phyloP scores from a whole-genome alignment of 2,113 vertebrate species.

The Phalacrocorax pelagicus region DNA sequence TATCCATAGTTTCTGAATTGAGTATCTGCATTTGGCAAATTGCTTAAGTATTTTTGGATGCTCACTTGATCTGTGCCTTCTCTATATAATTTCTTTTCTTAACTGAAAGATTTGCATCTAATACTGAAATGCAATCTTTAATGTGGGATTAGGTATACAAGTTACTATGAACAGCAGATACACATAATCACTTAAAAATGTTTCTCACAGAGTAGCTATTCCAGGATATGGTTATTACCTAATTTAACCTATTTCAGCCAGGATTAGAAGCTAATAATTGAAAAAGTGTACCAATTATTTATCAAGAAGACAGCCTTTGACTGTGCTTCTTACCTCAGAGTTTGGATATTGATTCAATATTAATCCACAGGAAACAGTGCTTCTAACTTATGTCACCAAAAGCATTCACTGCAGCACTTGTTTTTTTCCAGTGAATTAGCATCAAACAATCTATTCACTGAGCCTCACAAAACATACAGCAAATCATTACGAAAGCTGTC shows the following conservation, averaged over 20 bases:
- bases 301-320: not conserved
- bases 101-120: not conserved
- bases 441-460: not conserved
- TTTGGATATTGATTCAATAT: not conserved
- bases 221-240: not conserved
- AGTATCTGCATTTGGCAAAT: not conserved
- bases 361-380: not conserved
- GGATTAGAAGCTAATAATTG: not conserved
- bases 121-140: not conserved
- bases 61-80: not conserved
- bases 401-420: not conserved
- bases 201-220: not conserved
- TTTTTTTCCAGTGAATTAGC: constrained; percentile 1
- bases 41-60: not conserved
- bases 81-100: not conserved
- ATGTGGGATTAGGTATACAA: not conserved
- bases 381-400: not conserved
- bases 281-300: not conserved
- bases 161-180: not conserved
- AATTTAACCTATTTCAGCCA: not conserved
- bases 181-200: not conserved
- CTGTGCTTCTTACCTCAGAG: not conserved
- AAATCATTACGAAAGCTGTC: not conserved
- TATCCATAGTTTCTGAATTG: not conserved
- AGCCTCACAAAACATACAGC: not conserved